phyloP scores from a whole-genome alignment of 1,140 invertebrate species.

The Heliconius eleuchia region DNA sequence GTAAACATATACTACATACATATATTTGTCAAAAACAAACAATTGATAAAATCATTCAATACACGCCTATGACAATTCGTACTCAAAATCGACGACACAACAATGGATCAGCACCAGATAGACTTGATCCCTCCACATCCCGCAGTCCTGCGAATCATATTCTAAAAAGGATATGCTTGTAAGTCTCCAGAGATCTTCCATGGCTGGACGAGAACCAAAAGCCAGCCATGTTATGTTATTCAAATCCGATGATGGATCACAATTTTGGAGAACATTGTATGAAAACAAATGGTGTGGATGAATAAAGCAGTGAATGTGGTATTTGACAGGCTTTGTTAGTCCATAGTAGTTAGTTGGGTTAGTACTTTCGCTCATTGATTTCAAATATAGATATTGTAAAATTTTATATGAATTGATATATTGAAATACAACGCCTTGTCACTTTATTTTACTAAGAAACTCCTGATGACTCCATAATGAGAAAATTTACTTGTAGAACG shows the following conservation, averaged over 20 bases:
- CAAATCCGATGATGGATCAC: constrained; percentile 68
- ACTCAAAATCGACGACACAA: constrained; percentile 65
- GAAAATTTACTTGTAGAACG: neutral
- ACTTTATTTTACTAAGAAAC: neutral
- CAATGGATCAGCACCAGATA: constrained; percentile 56
- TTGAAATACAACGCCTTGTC: neutral
- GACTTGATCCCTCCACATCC: constrained; percentile 46
- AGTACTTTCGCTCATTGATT: constrained; percentile 5
- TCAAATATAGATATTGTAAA: neutral
- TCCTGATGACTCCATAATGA: neutral
- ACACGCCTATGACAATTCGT: constrained; percentile 70
- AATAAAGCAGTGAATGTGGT: constrained; percentile 46
- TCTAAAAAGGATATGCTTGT: constrained; percentile 29
- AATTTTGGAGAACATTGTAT: constrained; percentile 71
- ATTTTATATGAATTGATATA: neutral
- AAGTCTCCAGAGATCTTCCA: constrained; percentile 43
- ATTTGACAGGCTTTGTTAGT: constrained; percentile 42
- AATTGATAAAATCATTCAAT: constrained; percentile 68
- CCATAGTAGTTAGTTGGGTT: constrained; percentile 18
- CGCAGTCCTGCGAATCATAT: constrained; percentile 29
- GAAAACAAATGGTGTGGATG: constrained; percentile 61
- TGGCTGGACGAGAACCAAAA: constrained; percentile 51
- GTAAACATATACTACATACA: neutral
- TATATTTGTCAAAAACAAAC: constrained; percentile 56
- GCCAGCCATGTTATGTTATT: constrained; percentile 65